Evolutionary conservation across 1,140 invertebrate genomes (phyloP).

Genomic region (Pissodes strobi): DNA sequence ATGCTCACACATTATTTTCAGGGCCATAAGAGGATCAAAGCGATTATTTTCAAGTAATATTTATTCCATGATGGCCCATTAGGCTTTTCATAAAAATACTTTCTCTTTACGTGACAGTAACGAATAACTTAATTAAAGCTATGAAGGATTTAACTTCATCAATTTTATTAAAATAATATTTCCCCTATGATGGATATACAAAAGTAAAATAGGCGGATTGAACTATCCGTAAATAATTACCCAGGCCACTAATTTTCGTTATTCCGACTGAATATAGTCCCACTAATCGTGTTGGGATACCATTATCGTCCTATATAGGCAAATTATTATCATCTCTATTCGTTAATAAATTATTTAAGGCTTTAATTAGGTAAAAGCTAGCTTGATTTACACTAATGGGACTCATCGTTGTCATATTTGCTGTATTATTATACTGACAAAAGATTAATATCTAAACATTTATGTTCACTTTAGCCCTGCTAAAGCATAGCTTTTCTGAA

Average conservation of each 20-base stretch:
- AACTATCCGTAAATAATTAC: slow-evolving; percentile 23
- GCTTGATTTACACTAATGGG: slow-evolving; percentile 19
- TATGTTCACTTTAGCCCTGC: background rate
- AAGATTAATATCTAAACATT: slow-evolving; percentile 4
- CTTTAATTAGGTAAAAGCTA: slow-evolving; percentile 33
- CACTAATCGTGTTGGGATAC: slow-evolving; percentile 20
- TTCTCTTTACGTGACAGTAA: too few relatives aligned
- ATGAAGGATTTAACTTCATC: too few relatives aligned
- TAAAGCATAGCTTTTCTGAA: too few relatives aligned
- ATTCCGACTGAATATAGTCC: slow-evolving; percentile 9
- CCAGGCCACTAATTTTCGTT: slow-evolving; percentile 11
- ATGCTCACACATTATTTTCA: too few relatives aligned
- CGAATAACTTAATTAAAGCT: too few relatives aligned
- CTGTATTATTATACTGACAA: background rate
- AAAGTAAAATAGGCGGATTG: slow-evolving; percentile 2
- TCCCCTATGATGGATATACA: background rate
- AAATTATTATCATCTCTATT: slow-evolving; percentile 25
- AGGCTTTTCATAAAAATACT: too few relatives aligned
- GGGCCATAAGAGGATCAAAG: too few relatives aligned
- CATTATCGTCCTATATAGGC: slow-evolving; percentile 28
- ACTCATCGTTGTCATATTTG: slow-evolving; percentile 19
- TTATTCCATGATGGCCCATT: too few relatives aligned
- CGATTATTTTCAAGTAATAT: too few relatives aligned
- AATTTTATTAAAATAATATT: too few relatives aligned
- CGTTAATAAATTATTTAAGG: slow-evolving; percentile 30